Percentiles rank a stretch among this genome's conserved stretches.
phyloP scores from a whole-genome alignment of 2,797 vertebrate genomes.

The Mormyrops attenuatus region DNA sequence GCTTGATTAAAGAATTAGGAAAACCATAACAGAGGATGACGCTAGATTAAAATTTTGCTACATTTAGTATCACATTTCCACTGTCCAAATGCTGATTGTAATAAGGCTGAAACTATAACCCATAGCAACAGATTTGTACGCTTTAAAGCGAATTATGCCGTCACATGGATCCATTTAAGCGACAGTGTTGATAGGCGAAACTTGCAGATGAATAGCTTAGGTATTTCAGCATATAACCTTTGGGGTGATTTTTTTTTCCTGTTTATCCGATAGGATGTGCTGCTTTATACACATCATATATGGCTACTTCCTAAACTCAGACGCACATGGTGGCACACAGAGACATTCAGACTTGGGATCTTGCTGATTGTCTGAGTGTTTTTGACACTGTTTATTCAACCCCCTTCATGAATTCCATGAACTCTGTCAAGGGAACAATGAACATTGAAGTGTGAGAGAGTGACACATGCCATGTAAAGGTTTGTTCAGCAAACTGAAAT shows the following conservation, averaged over 20 bases:
- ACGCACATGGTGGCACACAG: background rate
- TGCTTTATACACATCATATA: background rate
- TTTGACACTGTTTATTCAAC: slow-evolving; percentile 16
- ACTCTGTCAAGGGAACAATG: slow-evolving; percentile 11
- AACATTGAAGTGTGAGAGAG: background rate
- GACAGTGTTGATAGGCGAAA: background rate
- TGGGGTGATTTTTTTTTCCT: slow-evolving; percentile 37
- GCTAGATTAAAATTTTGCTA: background rate
- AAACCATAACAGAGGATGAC: background rate
- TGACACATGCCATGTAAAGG: background rate
- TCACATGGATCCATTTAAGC: background rate
- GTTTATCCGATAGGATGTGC: slow-evolving; percentile 14
- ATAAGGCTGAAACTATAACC: background rate
- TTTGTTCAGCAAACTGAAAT: background rate
- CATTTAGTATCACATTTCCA: background rate
- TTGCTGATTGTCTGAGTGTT: background rate
- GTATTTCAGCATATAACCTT: background rate
- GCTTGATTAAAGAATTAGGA: background rate
- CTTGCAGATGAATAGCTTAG: background rate
- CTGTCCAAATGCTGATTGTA: background rate
- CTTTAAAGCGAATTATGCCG: background rate
- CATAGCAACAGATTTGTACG: background rate
- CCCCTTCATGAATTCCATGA: slow-evolving; percentile 25
- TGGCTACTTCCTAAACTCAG: background rate
- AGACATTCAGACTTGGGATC: background rate